These are phyloP conservation scores for Halichoeres trimaculatus DNA, from an alignment of 2,113 vertebrate genomes.

Conservation along the genomic window DNA sequence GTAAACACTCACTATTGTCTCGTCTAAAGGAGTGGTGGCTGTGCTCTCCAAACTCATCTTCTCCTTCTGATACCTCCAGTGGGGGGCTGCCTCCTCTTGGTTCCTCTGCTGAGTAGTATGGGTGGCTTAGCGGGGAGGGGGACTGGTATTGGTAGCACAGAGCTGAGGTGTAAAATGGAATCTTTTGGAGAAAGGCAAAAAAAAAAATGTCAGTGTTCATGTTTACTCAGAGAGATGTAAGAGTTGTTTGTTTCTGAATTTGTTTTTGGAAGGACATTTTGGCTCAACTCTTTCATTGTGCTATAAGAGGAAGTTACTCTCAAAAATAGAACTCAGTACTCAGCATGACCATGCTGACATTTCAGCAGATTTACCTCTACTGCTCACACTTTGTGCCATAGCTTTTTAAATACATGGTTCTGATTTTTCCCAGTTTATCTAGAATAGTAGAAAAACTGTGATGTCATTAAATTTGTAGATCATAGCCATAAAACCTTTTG, in stretches of 20 bases:
- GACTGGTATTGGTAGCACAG: conserved; percentile 70
- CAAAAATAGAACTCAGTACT: conserved; percentile 61
- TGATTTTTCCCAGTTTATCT: not conserved
- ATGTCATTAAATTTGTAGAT: not conserved
- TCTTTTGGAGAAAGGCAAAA: conserved; percentile 58
- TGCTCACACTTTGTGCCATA: conserved; percentile 9
- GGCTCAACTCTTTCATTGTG: conserved; percentile 50
- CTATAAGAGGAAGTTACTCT: conserved; percentile 72
- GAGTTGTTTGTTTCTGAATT: conserved; percentile 23
- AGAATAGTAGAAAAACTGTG: not conserved
- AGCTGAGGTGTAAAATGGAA: conserved; percentile 67
- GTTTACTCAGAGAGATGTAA: not conserved
- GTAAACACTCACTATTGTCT: conserved; percentile 63
- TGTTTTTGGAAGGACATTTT: conserved; percentile 39
- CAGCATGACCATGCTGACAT: conserved; percentile 36
- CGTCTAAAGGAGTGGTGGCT: conserved; percentile 55
- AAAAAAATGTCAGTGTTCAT: not conserved
- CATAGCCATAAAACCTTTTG: too few relatives aligned
- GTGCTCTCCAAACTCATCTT: conserved; percentile 65
- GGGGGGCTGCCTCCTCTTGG: conserved; percentile 68
- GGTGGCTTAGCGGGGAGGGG: conserved; percentile 52
- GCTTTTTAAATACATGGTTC: not conserved
- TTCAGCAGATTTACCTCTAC: conserved; percentile 47
- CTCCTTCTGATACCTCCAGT: conserved; percentile 75
- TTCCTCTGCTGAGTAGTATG: conserved; percentile 70